Evolutionary conservation across 2,888 invertebrate species (phyloP), one percentile per base, ranked within the genome.

Genomic region (Thereva unica): DNA sequence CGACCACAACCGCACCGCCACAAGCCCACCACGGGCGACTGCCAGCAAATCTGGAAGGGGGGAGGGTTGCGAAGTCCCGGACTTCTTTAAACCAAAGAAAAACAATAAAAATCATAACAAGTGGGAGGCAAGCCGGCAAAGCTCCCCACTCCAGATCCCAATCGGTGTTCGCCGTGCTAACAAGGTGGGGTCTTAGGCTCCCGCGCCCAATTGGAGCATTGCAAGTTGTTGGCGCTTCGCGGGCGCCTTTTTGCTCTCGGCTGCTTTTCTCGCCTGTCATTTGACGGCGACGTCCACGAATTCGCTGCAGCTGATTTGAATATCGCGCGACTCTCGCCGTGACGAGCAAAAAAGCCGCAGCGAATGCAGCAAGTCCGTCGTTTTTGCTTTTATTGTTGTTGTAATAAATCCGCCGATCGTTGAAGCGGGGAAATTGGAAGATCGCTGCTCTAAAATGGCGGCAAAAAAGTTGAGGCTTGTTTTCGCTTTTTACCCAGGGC

Each of bases 61-160:
- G 41, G n/a, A n/a, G 35, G n/a, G 2, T 2, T 3, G n/a, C 12
- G 12, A 12, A 8, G 4, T 47, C 5, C 47, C n/a, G 47, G 23
- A 23, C 23, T 23, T 23, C 4, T 47, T 47, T 23, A 34, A 35
- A 44, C 37, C 57, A 45, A 23, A 23, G 45, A 8, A 45, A 38
- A 47, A 40, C 45, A 59, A 59, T 4, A 59, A 47, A 38, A 59
- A 45, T 10, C 23, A 49, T 6, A 6, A 8, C 45, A 6, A 38
- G 59, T 59, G 49, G 59, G 59, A 47, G 59, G 59, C 35, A 10
- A n/a, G 42, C 44, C 1, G 23, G 7, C 42, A 56, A 9, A 12
- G 59, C 59, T 42, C 59, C 59, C 59, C 59, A 38, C 38, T 40
- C 47, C 47, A 10, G 37, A 10, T 47, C 59, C 59, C 45, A 59